phyloP scores from a whole-genome alignment of 2,797 vertebrate species.

The Coendou prehensilis region DNA sequence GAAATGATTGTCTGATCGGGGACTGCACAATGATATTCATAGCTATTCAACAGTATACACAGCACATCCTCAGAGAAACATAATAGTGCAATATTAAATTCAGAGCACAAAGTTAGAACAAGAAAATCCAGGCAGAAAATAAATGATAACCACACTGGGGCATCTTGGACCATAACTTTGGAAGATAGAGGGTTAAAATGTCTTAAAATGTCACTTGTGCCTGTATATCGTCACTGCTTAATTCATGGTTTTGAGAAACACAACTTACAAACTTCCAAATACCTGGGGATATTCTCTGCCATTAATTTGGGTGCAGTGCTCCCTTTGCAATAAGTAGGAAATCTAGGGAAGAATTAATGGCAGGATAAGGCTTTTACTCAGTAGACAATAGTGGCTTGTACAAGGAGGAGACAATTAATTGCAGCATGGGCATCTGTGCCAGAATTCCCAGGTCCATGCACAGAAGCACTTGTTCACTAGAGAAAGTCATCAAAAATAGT shows the following conservation, averaged over 20 bases:
- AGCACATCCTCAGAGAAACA: slow-evolving; percentile 77
- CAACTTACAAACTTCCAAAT: slow-evolving; percentile 81
- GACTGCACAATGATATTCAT: slow-evolving; percentile 70
- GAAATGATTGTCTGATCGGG: slow-evolving; percentile 72
- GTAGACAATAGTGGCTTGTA: slow-evolving; percentile 69
- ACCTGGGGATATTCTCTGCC: slow-evolving; percentile 76
- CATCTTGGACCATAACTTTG: slow-evolving; percentile 72
- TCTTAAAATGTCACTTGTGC: slow-evolving; percentile 66
- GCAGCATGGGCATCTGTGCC: slow-evolving; percentile 61
- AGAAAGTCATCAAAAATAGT: slow-evolving; percentile 42
- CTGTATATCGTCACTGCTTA: slow-evolving; percentile 70
- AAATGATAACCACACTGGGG: slow-evolving; percentile 68
- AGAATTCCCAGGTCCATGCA: slow-evolving; percentile 76
- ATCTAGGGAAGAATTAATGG: slow-evolving; percentile 73
- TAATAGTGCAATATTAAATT: slow-evolving; percentile 76
- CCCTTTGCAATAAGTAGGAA: slow-evolving; percentile 73
- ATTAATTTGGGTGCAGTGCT: slow-evolving; percentile 79
- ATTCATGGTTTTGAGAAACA: slow-evolving; percentile 64
- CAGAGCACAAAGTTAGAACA: slow-evolving; percentile 78
- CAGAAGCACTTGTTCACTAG: slow-evolving; percentile 77
- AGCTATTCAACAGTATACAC: slow-evolving; percentile 73
- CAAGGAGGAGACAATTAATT: slow-evolving; percentile 76
- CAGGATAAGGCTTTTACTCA: slow-evolving; percentile 77
- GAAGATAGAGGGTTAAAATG: slow-evolving; percentile 83
- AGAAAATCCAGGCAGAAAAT: slow-evolving; percentile 77